Evolutionary conservation across 2,888 invertebrate species (phyloP), one percentile per base, ranked within the genome.

Genomic region (Apeira syringaria): DNA sequence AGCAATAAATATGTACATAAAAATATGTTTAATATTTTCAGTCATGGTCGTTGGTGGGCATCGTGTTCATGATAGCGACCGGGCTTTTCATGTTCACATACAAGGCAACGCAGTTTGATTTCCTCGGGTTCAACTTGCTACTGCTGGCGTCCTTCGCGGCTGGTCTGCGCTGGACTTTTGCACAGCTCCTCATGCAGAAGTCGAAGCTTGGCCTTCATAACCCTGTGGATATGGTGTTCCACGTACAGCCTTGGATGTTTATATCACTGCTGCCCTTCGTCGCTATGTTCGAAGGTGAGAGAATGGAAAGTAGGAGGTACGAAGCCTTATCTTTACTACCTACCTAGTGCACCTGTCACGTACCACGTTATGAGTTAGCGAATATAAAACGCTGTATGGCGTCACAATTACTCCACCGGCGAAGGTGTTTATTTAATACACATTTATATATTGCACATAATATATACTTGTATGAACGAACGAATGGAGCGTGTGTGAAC

Each of bases 241-340:
- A 99, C 74, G 97, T 99, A 82, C 99, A 99, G 73, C 99, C 99
- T 0, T 99, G 98, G 98, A 99, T 99, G 99, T 94, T 99, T 52
- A 64, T 96, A 0, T 94, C 97, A 0, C 91, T 99, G 31, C 77
- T 99, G 50, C 99, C 99, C 0, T 94, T 99, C 60, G 94, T 96
- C 13, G 74, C 96, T 20, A 91, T 93, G 60, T 96, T 98, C 80
- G 99, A 99, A 95, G 98, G 99, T 97, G 15, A 15, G 15, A 15
- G 4, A 15, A n/a, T n/a, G n/a, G n/a, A n/a, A n/a, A n/a, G n/a
- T n/a, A n/a, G n/a, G n/a, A n/a, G n/a, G n/a, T n/a, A n/a, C n/a
- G n/a, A n/a, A n/a, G n/a, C n/a, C n/a, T n/a, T n/a, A n/a, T n/a
- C n/a, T n/a, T n/a, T n/a, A n/a, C n/a, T n/a, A n/a, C n/a, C n/a